Base-by-base conservation (phyloP, 2,888 invertebrate species). In the Leptopterna dolabrata region DNA sequence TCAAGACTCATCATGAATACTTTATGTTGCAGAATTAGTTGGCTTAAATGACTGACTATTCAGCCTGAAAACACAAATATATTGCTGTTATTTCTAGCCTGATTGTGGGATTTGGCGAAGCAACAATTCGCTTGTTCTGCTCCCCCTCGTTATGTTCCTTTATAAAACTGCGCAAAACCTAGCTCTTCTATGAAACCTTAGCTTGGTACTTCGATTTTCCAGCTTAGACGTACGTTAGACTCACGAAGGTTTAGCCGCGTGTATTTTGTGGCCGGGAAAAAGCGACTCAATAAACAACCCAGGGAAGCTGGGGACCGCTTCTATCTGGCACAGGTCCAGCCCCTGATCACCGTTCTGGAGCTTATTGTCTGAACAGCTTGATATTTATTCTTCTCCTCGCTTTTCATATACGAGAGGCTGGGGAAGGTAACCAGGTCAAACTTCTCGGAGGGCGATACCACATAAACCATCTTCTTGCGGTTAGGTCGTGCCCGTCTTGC, bases 401-500 rank as follows among this genome's bases (percentile, higher is more conserved):
- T 45, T 45, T 45, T 81, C 51, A 51, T 81, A 51, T 81, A 55
- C 47, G 55, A 30, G 29, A n/a, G 16, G 47, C 29, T 27, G 19
- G 0, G 81, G 47, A 47, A 55, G 81, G 30, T 81, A 81, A 81
- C 81, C 81, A 36, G 81, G 81, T 81, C 81, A 81, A 81, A 81
- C 81, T 81, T 47, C 27, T 47, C 55, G 29, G 41, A 36, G 19
- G 78, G 81, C 24, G 16, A 73, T 73, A 73, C 36, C 73, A 41
- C 73, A 51, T 81, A 81, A 81, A 81, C 51, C 81, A 81, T 81
- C 55, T 81, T 55, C 81, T 81, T 81, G 51, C 16, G 81, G 81
- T 45, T 51, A 55, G 47, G 51, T 81, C 81, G 81, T 81, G 81
- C 81, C 29, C 30, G 63, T 24, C 29, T 45, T 81, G 27, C 80